Percentiles rank a stretch among this genome's conserved stretches.
phyloP scores from a whole-genome alignment of 2,113 vertebrate species.

The rat (Rattus norvegicus) region DNA sequence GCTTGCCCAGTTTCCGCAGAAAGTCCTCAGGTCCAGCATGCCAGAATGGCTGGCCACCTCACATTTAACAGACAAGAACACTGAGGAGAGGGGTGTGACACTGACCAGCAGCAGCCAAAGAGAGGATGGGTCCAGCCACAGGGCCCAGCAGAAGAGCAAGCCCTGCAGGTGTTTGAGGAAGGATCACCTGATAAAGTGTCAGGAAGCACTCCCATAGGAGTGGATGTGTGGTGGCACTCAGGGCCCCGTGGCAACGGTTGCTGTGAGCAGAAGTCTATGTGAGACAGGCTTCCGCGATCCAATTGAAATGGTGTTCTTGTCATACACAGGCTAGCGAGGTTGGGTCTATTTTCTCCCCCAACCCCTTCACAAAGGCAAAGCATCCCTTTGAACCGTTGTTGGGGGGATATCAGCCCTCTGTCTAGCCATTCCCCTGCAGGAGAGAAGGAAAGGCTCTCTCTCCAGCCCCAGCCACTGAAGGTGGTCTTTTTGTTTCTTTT shows the following conservation, averaged over 20 bases:
- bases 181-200: rapidly evolving
- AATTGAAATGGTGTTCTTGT: neutral
- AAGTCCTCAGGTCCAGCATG: neutral
- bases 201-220: neutral
- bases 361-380: neutral
- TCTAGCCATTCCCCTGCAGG: neutral
- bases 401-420: neutral
- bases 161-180: neutral
- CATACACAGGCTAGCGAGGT: neutral
- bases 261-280: rapidly evolving
- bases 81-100: neutral
- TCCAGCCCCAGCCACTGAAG: too few relatives aligned
- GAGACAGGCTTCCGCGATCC: neutral
- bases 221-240: rapidly evolving
- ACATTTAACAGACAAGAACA: neutral
- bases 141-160: too few relatives aligned
- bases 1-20: neutral
- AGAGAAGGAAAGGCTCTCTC: neutral
- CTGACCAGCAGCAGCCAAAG: neutral
- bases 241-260: rapidly evolving
- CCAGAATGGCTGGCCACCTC: neutral
- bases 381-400: rapidly evolving
- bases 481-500: too few relatives aligned
- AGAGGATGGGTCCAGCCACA: neutral
- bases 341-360: neutral